These are phyloP conservation scores for Microcebus tavaratra DNA, from an alignment of 2,113 vertebrate species.

Conservation along the genomic window DNA sequence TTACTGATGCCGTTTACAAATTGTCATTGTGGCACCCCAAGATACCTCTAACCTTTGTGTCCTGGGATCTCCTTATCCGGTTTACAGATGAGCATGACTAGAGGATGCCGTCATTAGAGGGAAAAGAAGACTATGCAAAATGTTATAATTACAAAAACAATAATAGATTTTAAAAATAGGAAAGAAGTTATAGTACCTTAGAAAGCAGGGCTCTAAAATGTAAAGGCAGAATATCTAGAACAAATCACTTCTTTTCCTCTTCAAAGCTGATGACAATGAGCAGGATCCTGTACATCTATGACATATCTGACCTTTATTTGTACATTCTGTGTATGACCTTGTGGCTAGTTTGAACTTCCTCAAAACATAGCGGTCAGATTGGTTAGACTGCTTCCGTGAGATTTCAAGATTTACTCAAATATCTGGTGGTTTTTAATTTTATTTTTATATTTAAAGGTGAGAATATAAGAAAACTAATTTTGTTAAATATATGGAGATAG, in stretches of 20 bases:
- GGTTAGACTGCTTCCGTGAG: background rate
- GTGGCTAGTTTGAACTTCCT: background rate
- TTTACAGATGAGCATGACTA: background rate
- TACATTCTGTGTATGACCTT: background rate
- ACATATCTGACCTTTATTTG: background rate
- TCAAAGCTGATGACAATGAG: background rate
- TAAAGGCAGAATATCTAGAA: background rate
- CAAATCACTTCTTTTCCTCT: background rate
- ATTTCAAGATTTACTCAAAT: background rate
- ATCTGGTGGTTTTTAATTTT: background rate
- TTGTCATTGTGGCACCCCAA: too few species aligned
- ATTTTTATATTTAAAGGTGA: background rate
- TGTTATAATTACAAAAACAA: background rate
- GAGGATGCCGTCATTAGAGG: rapidly evolving
- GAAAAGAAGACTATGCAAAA: background rate
- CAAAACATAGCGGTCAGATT: background rate
- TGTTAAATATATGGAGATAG: background rate
- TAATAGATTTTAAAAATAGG: background rate
- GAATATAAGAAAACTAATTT: background rate
- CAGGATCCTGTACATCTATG: background rate
- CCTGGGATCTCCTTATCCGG: background rate
- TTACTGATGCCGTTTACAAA: background rate
- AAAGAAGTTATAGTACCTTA: background rate
- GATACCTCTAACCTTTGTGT: background rate
- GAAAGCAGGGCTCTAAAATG: background rate